Conservation (phyloP, 2,113 vertebrate species). For the western clawed frog (Xenopus tropicalis) region UCB_Xtro_10.0 CM004451.2:77774501-77775000, state of each 20-base stretch:
- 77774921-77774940: no score
- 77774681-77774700: slow-evolving; percentile 31
- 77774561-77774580: slow-evolving; percentile 54
- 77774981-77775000: no score
- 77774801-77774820: slow-evolving; percentile 4
- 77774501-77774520: slow-evolving; percentile 72
- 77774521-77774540: slow-evolving; percentile 71
- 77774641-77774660: slow-evolving; percentile 5
- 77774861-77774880: no score
- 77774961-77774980: no score
- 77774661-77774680: slow-evolving; percentile 23
- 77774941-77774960: no score
- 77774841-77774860: neutral
- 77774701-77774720: slow-evolving; percentile 23
- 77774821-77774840: slow-evolving; percentile 12
- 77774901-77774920: no score
- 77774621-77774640: slow-evolving; percentile 18
- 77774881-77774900: no score
- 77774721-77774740: slow-evolving; percentile 52
- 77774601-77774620: slow-evolving; percentile 21
- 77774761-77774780: neutral
- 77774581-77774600: neutral
- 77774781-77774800: slow-evolving; percentile 1
- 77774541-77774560: slow-evolving; percentile 71
- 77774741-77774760: slow-evolving; percentile 29